A percentile compares a stretch with the other conserved stretches of the same genome.
phyloP scores from a whole-genome alignment of 2,113 vertebrate species.

The Siniperca knerii region DNA sequence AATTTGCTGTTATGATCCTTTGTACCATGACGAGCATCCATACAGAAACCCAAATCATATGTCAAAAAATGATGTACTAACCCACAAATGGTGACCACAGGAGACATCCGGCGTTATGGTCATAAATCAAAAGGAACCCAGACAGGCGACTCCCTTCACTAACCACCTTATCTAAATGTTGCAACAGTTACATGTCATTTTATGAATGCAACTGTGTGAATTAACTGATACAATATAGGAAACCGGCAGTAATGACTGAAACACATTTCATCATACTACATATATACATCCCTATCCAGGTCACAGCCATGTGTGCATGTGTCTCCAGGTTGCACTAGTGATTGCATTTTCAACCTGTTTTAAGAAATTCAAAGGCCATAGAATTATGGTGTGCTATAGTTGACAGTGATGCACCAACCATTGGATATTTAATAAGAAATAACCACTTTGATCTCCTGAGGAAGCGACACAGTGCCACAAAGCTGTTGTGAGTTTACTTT shows the following conservation, averaged over 20 bases:
- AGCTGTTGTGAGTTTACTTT: slow-evolving; percentile 18
- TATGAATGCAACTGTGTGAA: background rate
- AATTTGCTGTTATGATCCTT: background rate
- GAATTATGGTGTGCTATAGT: background rate
- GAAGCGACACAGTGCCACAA: background rate
- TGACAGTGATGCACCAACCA: background rate
- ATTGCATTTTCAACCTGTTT: background rate
- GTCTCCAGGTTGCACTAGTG: background rate
- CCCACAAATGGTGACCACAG: slow-evolving; percentile 39
- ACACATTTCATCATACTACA: too few relatives aligned
- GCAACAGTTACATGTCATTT: slow-evolving; percentile 20
- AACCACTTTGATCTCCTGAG: background rate
- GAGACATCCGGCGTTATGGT: slow-evolving; percentile 13
- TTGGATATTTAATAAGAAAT: background rate
- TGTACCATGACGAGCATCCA: background rate
- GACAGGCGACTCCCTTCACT: slow-evolving; percentile 31
- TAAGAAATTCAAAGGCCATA: background rate
- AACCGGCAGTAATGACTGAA: too few relatives aligned
- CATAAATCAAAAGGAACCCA: slow-evolving; percentile 50
- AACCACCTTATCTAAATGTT: slow-evolving; percentile 54
- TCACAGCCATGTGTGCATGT: background rate
- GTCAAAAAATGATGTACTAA: slow-evolving; percentile 46
- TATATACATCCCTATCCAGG: background rate
- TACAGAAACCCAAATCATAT: slow-evolving; percentile 28
- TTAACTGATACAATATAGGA: too few relatives aligned